These are phyloP conservation scores for Parochlus steinenii DNA, from an alignment of 2,888 invertebrate species.

Conservation along the genomic window DNA sequence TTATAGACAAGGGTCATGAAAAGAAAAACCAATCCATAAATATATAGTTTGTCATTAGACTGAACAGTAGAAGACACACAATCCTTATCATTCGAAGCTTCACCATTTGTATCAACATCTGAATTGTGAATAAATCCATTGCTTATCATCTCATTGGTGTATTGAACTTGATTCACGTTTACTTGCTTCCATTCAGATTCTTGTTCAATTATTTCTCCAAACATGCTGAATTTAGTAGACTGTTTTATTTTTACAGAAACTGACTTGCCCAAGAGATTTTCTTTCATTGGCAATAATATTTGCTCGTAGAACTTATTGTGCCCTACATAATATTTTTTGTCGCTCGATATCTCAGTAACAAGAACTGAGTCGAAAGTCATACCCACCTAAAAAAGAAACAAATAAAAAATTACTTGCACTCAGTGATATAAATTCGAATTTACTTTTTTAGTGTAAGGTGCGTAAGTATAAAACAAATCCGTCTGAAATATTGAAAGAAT, in stretches of 20 bases:
- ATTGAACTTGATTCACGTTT: slow-evolving; percentile 34
- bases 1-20: slow-evolving; percentile 2
- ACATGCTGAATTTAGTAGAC: slow-evolving; percentile 63
- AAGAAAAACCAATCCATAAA: not conserved
- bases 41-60: slow-evolving; percentile 2
- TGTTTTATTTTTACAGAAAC: slow-evolving; percentile 56
- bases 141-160: slow-evolving; percentile 19
- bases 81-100: slow-evolving; percentile 22
- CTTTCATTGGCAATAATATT: slow-evolving; percentile 64
- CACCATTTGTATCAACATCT: slow-evolving; percentile 18
- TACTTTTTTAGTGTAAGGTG: slow-evolving; percentile 55
- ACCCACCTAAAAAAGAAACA: no score
- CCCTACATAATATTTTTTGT: slow-evolving; percentile 76
- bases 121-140: slow-evolving; percentile 13
- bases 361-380: slow-evolving; percentile 72
- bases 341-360: slow-evolving; percentile 86
- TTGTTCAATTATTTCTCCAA: slow-evolving; percentile 44
- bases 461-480: slow-evolving; percentile 77
- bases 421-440: slow-evolving; percentile 33
- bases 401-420: no score
- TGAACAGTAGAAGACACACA: slow-evolving; percentile 19
- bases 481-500: no score
- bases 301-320: slow-evolving; percentile 95
- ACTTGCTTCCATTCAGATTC: slow-evolving; percentile 40
- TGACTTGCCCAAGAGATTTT: slow-evolving; percentile 65